Evolutionary conservation across 1,140 invertebrate species (phyloP).

Genomic region (Ptiloglossa arizonensis): DNA sequence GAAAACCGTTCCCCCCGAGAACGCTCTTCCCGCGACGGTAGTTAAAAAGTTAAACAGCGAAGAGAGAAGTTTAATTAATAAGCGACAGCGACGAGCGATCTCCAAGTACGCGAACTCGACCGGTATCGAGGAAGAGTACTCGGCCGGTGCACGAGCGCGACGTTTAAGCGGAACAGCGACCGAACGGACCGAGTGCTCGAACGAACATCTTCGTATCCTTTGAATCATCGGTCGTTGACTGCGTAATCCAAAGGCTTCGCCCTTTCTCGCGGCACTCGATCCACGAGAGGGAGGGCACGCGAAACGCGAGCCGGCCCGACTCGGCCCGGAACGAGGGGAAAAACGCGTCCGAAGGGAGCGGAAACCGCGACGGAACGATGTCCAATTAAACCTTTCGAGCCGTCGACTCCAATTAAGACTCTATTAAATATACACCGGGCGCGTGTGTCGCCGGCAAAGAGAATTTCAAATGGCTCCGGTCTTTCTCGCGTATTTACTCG

Average conservation of each 20-base stretch:
- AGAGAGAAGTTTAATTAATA: conserved; percentile 47
- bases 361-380: conserved; percentile 46
- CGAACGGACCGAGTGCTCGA: conserved; percentile 30
- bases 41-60: conserved; percentile 10
- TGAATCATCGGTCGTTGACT: conserved; percentile 51
- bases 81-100: conserved; percentile 13
- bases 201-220: conserved; percentile 57
- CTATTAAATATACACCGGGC: conserved; percentile 69
- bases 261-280: background rate
- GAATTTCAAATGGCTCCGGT: conserved; percentile 62
- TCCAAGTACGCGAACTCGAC: conserved; percentile 22
- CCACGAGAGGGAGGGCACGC: background rate
- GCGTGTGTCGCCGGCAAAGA: conserved; percentile 63
- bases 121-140: conserved; percentile 20
- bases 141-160: background rate
- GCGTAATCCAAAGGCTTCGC: conserved; percentile 25
- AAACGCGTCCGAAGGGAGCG: background rate
- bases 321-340: background rate
- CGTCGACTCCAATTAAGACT: conserved; percentile 68
- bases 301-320: background rate
- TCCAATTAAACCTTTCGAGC: conserved; percentile 69
- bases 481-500: conserved; percentile 57
- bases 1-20: background rate
- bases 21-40: background rate
- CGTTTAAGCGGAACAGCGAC: conserved; percentile 24